A percentile compares a stretch with the other conserved stretches of the same genome.
phyloP scores from a whole-genome alignment of 1,140 invertebrate species.

The Drosophila sp. region DNA sequence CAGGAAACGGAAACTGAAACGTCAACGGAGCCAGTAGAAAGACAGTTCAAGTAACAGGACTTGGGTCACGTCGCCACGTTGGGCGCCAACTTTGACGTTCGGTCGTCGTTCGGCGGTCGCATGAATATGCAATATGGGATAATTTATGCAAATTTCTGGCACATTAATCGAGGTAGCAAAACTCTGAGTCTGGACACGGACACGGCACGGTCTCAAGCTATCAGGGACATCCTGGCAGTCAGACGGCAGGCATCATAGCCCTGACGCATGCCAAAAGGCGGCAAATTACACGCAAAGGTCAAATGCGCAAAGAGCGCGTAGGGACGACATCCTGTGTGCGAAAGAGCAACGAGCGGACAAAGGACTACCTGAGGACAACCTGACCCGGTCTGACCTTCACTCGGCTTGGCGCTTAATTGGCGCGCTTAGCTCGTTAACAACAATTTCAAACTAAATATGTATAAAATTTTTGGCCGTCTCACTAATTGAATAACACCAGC shows the following conservation, averaged over 20 bases:
- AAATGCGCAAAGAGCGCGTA: conserved; percentile 51
- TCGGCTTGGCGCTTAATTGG: conserved; percentile 66
- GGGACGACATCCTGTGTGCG: conserved; percentile 37
- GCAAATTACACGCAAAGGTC: conserved; percentile 66
- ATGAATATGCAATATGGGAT: conserved; percentile 83
- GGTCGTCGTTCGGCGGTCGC: conserved; percentile 34
- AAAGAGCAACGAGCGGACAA: conserved; percentile 12
- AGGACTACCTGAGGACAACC: neutral
- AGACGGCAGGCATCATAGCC: neutral
- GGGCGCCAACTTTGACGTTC: conserved; percentile 4
- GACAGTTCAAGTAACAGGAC: conserved; percentile 17
- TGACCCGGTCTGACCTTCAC: conserved; percentile 17
- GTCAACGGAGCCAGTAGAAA: neutral
- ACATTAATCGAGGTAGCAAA: conserved; percentile 79
- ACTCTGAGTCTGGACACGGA: conserved; percentile 30
- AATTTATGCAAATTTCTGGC: conserved; percentile 83
- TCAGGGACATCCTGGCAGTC: neutral
- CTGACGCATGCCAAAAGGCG: conserved; percentile 67
- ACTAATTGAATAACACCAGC: conserved; percentile 70
- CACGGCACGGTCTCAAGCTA: neutral
- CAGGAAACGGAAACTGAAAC: conserved; percentile 14
- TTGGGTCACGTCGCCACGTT: conserved; percentile 62
- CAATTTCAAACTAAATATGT: conserved; percentile 70
- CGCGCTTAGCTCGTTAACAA: conserved; percentile 79
- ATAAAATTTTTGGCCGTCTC: conserved; percentile 47